Conservation (phyloP, 2,797 vertebrate species). For the Gallinago stenura region DNA sequence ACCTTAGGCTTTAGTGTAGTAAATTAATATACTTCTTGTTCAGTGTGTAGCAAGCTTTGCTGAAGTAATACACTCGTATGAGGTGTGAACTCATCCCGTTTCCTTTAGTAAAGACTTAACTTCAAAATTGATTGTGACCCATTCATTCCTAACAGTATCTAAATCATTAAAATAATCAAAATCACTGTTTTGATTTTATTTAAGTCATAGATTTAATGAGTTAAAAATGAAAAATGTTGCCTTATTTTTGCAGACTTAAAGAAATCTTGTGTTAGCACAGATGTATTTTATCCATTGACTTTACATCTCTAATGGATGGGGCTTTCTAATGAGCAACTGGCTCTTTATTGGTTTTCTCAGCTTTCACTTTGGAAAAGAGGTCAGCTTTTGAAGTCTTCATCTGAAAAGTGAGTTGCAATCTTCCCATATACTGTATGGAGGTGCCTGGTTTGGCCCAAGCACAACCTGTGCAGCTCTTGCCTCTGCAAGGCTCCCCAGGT, state of each 20-base stretch:
- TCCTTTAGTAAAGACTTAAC: background rate
- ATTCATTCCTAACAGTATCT: background rate
- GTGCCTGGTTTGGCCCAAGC: background rate
- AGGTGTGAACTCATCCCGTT: conserved; percentile 56
- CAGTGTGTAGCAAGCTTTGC: conserved; percentile 16
- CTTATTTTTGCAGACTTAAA: background rate
- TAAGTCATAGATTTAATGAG: background rate
- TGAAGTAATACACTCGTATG: conserved; percentile 39
- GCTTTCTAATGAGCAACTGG: background rate
- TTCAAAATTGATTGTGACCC: conserved; percentile 18
- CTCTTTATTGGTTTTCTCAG: background rate
- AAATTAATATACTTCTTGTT: conserved; percentile 41
- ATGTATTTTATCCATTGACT: background rate
- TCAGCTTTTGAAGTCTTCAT: background rate
- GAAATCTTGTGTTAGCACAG: background rate
- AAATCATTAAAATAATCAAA: background rate
- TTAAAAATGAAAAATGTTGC: background rate
- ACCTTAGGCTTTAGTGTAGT: conserved; percentile 17
- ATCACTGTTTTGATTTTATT: background rate
- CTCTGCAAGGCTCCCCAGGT: fast-evolving
- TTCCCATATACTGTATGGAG: fast-evolving
- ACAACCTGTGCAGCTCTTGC: fast-evolving
- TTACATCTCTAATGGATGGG: background rate
- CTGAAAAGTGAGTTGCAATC: background rate
- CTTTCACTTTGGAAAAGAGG: background rate